These are phyloP conservation scores for Sinocyclocheilus anophthalmus DNA, from an alignment of 2,113 vertebrate genomes.

Conservation along the genomic window DNA sequence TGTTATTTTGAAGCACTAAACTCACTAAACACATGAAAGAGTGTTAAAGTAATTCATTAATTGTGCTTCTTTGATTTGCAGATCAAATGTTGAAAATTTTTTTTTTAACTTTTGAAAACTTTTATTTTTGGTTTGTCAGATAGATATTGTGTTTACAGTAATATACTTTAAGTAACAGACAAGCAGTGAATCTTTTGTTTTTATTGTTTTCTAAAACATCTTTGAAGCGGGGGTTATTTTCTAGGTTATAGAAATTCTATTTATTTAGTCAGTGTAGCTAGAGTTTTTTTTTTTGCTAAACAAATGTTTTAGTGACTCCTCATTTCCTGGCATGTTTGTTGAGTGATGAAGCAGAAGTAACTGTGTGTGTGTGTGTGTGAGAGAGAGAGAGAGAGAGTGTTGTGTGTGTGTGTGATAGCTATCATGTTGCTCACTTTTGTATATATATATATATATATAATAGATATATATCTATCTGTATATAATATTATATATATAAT, in stretches of 20 bases:
- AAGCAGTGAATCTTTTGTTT: not conserved
- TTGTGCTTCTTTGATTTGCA: not conserved
- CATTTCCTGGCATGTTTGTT: not conserved
- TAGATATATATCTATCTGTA: too few species aligned
- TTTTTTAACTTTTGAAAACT: too few species aligned
- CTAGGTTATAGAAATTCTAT: not conserved
- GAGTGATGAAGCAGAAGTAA: too few species aligned
- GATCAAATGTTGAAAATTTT: not conserved
- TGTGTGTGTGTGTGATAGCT: too few species aligned
- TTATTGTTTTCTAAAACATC: not conserved
- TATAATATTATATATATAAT: too few species aligned
- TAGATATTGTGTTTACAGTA: not conserved
- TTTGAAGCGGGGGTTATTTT: not conserved
- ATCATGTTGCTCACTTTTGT: too few species aligned
- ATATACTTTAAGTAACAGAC: not conserved
- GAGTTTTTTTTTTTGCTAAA: not conserved
- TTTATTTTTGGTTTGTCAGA: not conserved
- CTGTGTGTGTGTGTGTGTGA: too few species aligned
- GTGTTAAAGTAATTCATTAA: not conserved
- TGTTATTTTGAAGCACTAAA: not conserved
- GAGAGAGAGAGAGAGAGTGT: too few species aligned
- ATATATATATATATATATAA: too few species aligned
- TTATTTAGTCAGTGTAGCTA: not conserved
- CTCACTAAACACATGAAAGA: not conserved
- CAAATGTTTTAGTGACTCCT: not conserved